A percentile compares a stretch with the other conserved stretches of the same genome.
Evolutionary conservation across 2,888 invertebrate genomes (phyloP).

Genomic region (Temnothorax unifasciatus): DNA sequence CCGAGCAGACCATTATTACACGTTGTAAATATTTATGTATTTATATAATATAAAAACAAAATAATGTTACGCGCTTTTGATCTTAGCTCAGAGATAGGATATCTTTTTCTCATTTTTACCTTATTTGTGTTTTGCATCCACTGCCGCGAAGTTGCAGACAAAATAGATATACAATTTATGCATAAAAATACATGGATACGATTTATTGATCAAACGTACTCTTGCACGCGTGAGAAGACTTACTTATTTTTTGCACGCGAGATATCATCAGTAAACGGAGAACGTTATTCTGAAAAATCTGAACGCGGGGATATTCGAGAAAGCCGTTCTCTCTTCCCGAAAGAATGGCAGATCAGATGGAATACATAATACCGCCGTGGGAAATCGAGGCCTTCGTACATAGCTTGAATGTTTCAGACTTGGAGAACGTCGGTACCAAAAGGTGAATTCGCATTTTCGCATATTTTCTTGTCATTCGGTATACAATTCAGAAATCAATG

Average conservation of each 20-base stretch:
- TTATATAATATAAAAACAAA: too few species aligned
- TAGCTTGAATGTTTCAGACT: constrained; percentile 89
- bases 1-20: too few species aligned
- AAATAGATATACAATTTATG: background rate
- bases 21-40: too few species aligned
- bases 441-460: constrained; percentile 82
- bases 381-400: constrained; percentile 93
- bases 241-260: background rate
- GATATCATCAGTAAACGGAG: background rate
- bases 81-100: too few species aligned
- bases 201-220: constrained; percentile 39
- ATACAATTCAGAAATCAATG: background rate
- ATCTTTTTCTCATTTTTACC: too few species aligned
- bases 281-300: background rate
- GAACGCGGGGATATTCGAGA: background rate
- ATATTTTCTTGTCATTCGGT: background rate
- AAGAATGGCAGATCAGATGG: constrained; percentile 71
- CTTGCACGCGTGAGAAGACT: background rate
- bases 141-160: too few species aligned
- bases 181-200: background rate
- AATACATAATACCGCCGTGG: constrained; percentile 88
- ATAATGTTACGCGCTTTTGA: too few species aligned
- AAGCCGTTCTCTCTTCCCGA: background rate
- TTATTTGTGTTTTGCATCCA: too few species aligned
- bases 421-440: constrained; percentile 90